phyloP scores from a whole-genome alignment of 2,888 invertebrate genomes.

The Muschampia plurimacula region DNA sequence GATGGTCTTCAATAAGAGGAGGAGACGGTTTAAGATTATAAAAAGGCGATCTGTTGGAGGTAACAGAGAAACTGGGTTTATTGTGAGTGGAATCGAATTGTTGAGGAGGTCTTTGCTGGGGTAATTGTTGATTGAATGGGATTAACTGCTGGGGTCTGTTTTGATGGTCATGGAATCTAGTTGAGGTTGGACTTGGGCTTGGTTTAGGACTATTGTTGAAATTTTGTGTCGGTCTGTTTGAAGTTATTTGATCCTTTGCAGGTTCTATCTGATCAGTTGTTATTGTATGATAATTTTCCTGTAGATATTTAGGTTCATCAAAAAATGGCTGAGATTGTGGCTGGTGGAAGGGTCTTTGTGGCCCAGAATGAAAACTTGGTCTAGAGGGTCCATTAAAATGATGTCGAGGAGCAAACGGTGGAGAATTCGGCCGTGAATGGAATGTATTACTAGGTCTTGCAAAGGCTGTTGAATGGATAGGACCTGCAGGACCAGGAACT shows the following conservation, averaged over 20 bases:
- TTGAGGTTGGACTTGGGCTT: slow-evolving; percentile 65
- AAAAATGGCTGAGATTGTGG: slow-evolving; percentile 73
- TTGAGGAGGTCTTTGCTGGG: slow-evolving; percentile 75
- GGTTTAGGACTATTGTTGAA: slow-evolving; percentile 66
- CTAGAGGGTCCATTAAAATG: slow-evolving; percentile 76
- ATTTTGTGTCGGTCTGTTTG: slow-evolving; percentile 66
- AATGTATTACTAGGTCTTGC: slow-evolving; percentile 67
- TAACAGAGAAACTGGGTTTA: slow-evolving; percentile 66
- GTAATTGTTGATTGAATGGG: slow-evolving; percentile 77
- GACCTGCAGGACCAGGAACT: slow-evolving; percentile 64
- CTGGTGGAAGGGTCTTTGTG: slow-evolving; percentile 83
- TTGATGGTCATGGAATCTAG: slow-evolving; percentile 70
- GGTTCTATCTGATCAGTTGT: slow-evolving; percentile 79
- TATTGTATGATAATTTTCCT: slow-evolving; percentile 83
- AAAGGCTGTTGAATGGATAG: slow-evolving; percentile 65
- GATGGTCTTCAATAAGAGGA: slow-evolving; percentile 72
- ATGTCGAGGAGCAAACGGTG: slow-evolving; percentile 66
- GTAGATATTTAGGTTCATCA: slow-evolving; percentile 81
- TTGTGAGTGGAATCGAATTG: slow-evolving; percentile 73
- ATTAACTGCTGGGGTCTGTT: slow-evolving; percentile 67
- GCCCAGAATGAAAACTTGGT: slow-evolving; percentile 77
- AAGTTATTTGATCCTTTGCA: slow-evolving; percentile 72
- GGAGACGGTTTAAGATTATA: slow-evolving; percentile 79
- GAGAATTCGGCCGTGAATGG: slow-evolving; percentile 64
- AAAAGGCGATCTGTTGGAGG: slow-evolving; percentile 72